Evolutionary conservation across 2,797 vertebrate genomes (phyloP).

Genomic region (Melanotaenia pygmaea): DNA sequence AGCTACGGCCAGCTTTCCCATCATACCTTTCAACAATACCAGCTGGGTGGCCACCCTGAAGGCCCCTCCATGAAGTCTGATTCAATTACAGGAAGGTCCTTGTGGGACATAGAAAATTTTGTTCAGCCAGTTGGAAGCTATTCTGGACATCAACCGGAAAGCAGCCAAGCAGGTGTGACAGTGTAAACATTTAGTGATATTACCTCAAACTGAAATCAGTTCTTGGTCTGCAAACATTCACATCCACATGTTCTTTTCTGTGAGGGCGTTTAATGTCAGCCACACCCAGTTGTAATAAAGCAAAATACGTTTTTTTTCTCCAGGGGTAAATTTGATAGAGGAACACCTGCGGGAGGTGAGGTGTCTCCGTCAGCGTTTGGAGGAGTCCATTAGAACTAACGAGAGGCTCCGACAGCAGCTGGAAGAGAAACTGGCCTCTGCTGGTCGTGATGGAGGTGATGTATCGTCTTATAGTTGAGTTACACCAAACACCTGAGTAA

Average conservation of each 20-base stretch:
- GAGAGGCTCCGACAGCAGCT: slow-evolving; percentile 92
- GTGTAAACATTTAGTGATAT: not conserved
- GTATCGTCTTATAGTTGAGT: slow-evolving; percentile 7
- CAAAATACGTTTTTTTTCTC: slow-evolving; percentile 2
- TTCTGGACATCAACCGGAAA: slow-evolving; percentile 73
- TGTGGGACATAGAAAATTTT: slow-evolving; percentile 78
- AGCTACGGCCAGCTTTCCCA: slow-evolving; percentile 77
- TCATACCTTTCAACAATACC: slow-evolving; percentile 78
- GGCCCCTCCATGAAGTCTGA: slow-evolving; percentile 65
- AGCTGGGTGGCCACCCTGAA: slow-evolving; percentile 65
- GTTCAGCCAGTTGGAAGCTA: slow-evolving; percentile 71
- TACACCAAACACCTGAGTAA: not conserved
- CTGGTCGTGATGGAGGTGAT: slow-evolving; percentile 79
- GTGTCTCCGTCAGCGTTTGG: slow-evolving; percentile 89
- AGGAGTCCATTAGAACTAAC: slow-evolving; percentile 93
- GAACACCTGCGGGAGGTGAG: slow-evolving; percentile 92
- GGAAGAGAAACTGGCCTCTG: slow-evolving; percentile 82
- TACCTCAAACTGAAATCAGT: not conserved
- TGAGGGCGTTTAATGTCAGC: not conserved
- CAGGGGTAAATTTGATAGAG: slow-evolving; percentile 89
- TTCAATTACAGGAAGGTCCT: slow-evolving; percentile 60
- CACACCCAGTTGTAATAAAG: not conserved
- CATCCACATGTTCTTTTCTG: not conserved
- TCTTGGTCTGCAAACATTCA: not conserved
- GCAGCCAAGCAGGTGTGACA: slow-evolving; percentile 83